Evolutionary conservation across 2,797 vertebrate species (phyloP).

Genomic region (Pipistrellus nathusii): DNA sequence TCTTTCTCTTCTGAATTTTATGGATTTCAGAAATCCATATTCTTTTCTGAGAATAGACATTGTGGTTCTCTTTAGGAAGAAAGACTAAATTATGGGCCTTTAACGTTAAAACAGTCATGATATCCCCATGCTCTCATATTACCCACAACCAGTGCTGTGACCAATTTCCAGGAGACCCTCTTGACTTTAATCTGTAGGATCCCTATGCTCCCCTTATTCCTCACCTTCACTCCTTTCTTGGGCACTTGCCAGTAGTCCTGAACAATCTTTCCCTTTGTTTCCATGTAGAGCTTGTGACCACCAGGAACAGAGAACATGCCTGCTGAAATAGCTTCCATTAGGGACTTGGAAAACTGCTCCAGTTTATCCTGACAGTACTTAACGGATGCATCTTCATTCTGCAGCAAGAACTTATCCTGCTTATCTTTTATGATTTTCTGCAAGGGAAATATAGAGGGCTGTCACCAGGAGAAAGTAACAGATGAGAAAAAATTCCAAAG

Average conservation of each 20-base stretch:
- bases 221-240: constrained; percentile 62
- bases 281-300: neutral
- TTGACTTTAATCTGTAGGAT: neutral
- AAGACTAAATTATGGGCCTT: neutral
- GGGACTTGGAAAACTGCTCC: neutral
- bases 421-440: constrained; percentile 29
- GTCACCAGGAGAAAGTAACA: neutral
- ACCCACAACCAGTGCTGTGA: neutral
- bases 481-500: neutral
- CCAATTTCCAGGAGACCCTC: neutral
- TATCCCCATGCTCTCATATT: neutral
- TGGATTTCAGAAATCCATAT: neutral
- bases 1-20: neutral
- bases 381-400: constrained; percentile 28
- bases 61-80: neutral
- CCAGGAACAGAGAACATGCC: constrained; percentile 44
- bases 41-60: neutral
- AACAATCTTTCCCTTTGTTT: neutral
- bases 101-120: neutral
- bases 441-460: neutral
- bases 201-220: neutral
- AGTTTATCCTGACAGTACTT: neutral
- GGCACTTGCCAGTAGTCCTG: neutral
- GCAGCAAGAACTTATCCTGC: neutral
- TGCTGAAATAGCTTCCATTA: neutral